Base-by-base conservation (phyloP, 2,888 invertebrate species). In the Epinotia bilunana region DNA sequence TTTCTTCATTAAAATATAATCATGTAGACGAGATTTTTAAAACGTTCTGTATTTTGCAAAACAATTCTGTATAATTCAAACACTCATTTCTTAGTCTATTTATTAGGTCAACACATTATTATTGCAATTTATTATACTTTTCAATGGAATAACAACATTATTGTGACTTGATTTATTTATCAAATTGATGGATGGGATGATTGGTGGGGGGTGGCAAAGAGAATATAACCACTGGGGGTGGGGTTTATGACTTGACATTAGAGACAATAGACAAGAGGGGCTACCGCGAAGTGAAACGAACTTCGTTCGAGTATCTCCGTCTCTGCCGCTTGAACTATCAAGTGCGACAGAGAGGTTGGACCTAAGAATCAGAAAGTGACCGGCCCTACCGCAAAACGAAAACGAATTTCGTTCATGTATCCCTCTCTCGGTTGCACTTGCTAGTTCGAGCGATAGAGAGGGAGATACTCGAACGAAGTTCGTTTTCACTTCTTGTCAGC, bases 11-110 rank as follows among this genome's bases (percentile, higher is more conserved):
- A 79, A 77, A 78, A 73, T 78, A 79, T n/a, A n/a, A n/a, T n/a
- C 83, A 84, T 83, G 83, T 83, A 84, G 81, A 82, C 83, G 83
- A 83, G 58, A 82, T 80, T 82, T 84, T 81, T 82, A 81, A 83
- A 61, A 33, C 55, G 62, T 71, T 46, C 46, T 55, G 55, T 62
- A 60, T 18, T 72, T 65, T 13, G 61, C 23, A 67, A 61, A 55
- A 28, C 57, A 57, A 39, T 55, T 33, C 33, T 28, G 33, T 67
- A 62, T 57, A 49, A 46, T 46, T 67, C 18, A 55, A 71, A 53
- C 72, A 62, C 55, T 43, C 61, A 71, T 55, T 70, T 64, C 53
- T 72, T 75, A 62, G 43, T 71, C 6, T 61, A 71, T 71, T 63
- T 61, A 74, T 73, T 76, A 78, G 78, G 80, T 78, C 78, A 76